Evolutionary conservation across 2,113 vertebrate genomes (phyloP).

Genomic region (Athene noctua): DNA sequence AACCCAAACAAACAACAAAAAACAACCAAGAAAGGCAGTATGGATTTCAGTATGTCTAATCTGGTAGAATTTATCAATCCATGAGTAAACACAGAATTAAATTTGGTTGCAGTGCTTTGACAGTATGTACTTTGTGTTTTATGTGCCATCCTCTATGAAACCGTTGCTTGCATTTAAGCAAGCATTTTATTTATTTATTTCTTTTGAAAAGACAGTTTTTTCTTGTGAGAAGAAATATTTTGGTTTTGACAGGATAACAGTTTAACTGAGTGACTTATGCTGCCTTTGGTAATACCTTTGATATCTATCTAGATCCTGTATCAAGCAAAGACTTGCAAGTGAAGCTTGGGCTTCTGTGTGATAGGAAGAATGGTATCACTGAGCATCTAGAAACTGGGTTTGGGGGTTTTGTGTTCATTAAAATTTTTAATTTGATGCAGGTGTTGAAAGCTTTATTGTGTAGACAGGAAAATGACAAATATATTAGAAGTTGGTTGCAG

Average conservation of each 20-base stretch:
- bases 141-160: neutral
- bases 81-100: neutral
- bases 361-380: neutral
- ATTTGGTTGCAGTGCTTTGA: neutral
- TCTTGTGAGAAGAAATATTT: neutral
- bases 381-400: neutral
- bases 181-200: neutral
- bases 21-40: neutral
- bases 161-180: neutral
- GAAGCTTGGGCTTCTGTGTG: neutral
- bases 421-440: neutral
- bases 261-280: neutral
- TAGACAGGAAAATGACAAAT: neutral
- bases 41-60: neutral
- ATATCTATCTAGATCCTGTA: neutral
- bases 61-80: neutral
- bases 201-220: neutral
- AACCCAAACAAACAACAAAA: too few relatives aligned
- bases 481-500: neutral
- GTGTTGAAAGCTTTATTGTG: neutral
- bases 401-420: neutral
- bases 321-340: slow-evolving; percentile 9
- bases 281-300: neutral
- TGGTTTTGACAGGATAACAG: neutral
- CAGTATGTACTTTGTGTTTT: neutral